Evolutionary conservation across 1,140 invertebrate species (phyloP), one percentile per base, ranked within the genome.

Genomic region (Drosophila jambulina): DNA sequence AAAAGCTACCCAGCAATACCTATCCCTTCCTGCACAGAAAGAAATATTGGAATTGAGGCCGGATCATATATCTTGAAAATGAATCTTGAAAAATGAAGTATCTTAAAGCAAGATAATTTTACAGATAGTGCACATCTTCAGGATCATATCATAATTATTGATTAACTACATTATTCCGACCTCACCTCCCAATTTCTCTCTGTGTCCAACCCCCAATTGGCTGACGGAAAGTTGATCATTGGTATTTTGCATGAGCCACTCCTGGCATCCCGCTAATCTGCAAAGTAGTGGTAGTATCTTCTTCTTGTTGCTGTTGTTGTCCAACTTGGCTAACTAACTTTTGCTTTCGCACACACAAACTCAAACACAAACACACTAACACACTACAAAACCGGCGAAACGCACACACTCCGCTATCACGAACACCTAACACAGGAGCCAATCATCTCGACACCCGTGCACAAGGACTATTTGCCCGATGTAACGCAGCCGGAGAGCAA

Each of bases 401-500:
- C 77, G 72, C 82, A 81, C 53, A 91, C 60, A 64, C 59, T 70
- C 40, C 62, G 42, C 53, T n/a, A 63, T 25, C 40, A 29, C 62
- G 40, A 57, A 59, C 68, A 74, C 54, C 68, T 27, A 42, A 72
- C 43, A 51, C 70, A 93, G 92, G 92, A 93, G 82, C 91, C 92
- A 57, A 92, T 91, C 64, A 91, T 93, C 76, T 91, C 91, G 62
- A 90, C 92, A 59, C 91, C 92, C 63, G 79, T 92, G 65, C 92
- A 93, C 67, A 93, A 93, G 90, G 92, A 93, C 63, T 93, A 93
- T 72, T 82, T 92, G 67, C 92, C 92, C 56, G 92, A 93, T 83
- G 92, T 93, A 64, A 93, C 92, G 46, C 86, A 82, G 51, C 91
- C 85, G 54, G 91, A 93, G 58, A 91, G 91, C 81, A 91, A 93